phyloP scores from a whole-genome alignment of 1,140 invertebrate genomes.

The Hypsibius dujardini region DNA sequence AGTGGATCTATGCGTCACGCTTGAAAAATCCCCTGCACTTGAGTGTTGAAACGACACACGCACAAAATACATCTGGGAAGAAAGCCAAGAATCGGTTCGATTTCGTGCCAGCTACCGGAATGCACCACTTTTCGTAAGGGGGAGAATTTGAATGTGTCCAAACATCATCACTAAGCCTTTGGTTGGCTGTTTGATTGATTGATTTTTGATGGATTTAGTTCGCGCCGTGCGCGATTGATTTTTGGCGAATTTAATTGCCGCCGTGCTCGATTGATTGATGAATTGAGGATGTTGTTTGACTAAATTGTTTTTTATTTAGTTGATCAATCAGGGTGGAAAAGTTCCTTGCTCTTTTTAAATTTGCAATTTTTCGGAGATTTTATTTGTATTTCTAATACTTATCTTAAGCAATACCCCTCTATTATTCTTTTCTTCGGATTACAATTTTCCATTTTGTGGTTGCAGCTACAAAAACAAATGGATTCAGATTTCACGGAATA shows the following conservation, averaged over 20 bases:
- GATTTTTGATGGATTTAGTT: not conserved
- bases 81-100: not conserved
- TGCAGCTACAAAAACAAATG: not conserved
- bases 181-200: not conserved
- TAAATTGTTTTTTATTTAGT: too few species aligned
- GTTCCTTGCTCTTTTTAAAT: too few species aligned
- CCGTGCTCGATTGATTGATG: not conserved
- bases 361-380: not conserved
- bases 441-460: not conserved
- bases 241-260: not conserved
- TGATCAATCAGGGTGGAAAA: too few species aligned
- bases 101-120: not conserved
- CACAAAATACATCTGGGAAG: not conserved
- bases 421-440: too few species aligned
- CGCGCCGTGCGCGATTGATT: not conserved
- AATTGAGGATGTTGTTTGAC: too few species aligned
- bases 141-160: not conserved
- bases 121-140: conserved; percentile 4
- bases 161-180: not conserved
- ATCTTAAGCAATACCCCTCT: too few species aligned
- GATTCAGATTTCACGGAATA: not conserved
- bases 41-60: not conserved
- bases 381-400: not conserved
- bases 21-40: not conserved
- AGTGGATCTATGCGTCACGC: conserved; percentile 7